Percentiles rank a stretch among this genome's conserved stretches.
Conservation (phyloP, 2,797 vertebrate species). For the Phataginus tetradactyla region DNA sequence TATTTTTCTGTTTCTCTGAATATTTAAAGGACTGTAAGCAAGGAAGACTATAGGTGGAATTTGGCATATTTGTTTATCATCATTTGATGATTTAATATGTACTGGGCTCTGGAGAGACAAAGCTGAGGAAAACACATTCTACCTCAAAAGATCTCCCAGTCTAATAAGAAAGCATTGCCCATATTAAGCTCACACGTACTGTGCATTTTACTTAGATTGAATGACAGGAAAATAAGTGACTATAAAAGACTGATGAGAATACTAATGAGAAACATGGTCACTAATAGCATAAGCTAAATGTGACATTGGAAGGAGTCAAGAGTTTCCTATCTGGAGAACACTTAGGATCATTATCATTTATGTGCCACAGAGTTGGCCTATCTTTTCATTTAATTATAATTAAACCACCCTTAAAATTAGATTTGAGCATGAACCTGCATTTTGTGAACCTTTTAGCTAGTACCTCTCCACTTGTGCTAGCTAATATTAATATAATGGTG, state of each 20-base stretch:
- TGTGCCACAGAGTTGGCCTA: not conserved
- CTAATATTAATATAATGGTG: not conserved
- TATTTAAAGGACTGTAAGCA: not conserved
- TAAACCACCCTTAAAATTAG: conserved; percentile 7
- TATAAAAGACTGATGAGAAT: not conserved
- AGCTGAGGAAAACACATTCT: not conserved
- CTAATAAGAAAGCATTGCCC: not conserved
- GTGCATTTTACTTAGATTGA: conserved; percentile 23
- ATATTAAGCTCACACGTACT: not conserved
- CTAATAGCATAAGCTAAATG: not conserved
- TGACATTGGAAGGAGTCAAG: not conserved
- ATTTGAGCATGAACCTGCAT: not conserved
- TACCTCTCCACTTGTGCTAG: not conserved
- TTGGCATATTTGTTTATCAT: conserved; percentile 26
- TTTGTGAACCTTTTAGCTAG: not conserved
- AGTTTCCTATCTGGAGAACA: not conserved
- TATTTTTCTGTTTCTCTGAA: conserved; percentile 40
- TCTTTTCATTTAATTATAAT: conserved; percentile 19
- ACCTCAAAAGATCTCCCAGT: not conserved
- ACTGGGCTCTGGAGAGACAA: not conserved
- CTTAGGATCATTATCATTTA: not conserved
- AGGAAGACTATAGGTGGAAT: conserved; percentile 1
- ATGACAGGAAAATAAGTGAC: not conserved
- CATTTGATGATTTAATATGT: not conserved
- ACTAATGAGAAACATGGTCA: not conserved